Evolutionary conservation across 2,113 vertebrate genomes (phyloP).

Genomic region (Lophotis ruficrista): DNA sequence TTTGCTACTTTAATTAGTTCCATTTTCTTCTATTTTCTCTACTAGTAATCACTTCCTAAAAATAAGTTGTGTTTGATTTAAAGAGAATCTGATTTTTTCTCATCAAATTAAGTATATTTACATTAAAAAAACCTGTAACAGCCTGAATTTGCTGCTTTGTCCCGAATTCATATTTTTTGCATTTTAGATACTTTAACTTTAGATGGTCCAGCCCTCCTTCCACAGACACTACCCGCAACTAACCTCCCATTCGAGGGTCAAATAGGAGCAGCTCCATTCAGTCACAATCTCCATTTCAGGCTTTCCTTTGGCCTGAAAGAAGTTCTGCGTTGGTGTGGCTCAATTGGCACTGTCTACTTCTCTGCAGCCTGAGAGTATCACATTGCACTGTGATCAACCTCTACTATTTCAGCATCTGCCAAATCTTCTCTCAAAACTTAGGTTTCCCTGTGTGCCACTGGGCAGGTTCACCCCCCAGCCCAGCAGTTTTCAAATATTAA

Average conservation of each 20-base stretch:
- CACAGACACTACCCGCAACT: background rate
- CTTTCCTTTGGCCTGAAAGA: background rate
- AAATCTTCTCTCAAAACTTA: constrained; percentile 11
- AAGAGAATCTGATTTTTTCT: background rate
- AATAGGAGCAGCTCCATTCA: background rate
- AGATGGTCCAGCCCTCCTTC: background rate
- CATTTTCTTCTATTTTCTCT: background rate
- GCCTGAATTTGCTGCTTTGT: background rate
- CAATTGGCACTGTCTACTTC: background rate
- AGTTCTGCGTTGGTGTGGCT: background rate
- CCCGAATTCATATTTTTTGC: background rate
- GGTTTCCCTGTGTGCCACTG: background rate
- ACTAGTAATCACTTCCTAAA: background rate
- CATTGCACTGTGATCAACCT: background rate
- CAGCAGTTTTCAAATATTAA: background rate
- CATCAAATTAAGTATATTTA: background rate
- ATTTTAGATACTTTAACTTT: background rate
- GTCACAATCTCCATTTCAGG: background rate
- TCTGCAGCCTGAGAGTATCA: background rate
- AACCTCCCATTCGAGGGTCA: background rate
- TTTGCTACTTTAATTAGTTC: background rate
- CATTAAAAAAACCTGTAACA: fast-evolving
- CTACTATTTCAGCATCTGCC: background rate
- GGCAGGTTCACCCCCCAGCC: background rate
- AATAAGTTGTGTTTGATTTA: background rate